Percentiles rank a stretch among this genome's conserved stretches.
These are phyloP conservation scores for Tonatia bakeri DNA, from an alignment of 2,113 vertebrate species.

Conservation along the genomic window DNA sequence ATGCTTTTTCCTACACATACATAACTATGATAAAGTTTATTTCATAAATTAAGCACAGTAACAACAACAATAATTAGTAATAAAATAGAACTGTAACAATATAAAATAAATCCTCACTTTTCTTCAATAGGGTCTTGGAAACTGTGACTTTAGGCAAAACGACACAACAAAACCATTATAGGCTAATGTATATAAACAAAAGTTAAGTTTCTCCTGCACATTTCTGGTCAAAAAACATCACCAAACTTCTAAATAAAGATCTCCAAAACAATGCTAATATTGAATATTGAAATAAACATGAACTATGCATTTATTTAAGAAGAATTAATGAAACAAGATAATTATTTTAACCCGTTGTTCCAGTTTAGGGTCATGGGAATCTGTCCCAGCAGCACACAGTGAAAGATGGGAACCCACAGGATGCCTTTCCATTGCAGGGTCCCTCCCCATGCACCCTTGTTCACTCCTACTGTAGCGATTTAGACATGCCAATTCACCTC, in stretches of 20 bases:
- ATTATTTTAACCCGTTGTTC: background rate
- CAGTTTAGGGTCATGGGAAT: background rate
- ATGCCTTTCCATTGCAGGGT: background rate
- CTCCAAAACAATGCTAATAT: too few species aligned
- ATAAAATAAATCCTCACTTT: background rate
- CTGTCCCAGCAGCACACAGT: background rate
- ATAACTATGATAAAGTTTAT: background rate
- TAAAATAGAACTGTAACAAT: background rate
- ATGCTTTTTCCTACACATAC: background rate
- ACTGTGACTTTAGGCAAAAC: too few species aligned
- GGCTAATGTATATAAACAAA: too few species aligned
- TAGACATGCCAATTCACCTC: background rate
- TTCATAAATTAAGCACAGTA: too few species aligned
- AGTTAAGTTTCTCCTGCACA: background rate
- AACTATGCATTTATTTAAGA: background rate
- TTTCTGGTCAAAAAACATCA: background rate
- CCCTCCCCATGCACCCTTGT: background rate
- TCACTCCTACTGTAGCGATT: background rate
- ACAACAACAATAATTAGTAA: too few species aligned
- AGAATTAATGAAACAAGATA: background rate
- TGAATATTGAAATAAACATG: too few species aligned
- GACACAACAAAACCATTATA: too few species aligned
- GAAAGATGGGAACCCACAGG: background rate
- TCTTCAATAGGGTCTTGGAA: background rate
- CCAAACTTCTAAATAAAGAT: background rate